Conservation (phyloP, 2,888 invertebrate genomes). For the Drosophila multiciliata region DNA sequence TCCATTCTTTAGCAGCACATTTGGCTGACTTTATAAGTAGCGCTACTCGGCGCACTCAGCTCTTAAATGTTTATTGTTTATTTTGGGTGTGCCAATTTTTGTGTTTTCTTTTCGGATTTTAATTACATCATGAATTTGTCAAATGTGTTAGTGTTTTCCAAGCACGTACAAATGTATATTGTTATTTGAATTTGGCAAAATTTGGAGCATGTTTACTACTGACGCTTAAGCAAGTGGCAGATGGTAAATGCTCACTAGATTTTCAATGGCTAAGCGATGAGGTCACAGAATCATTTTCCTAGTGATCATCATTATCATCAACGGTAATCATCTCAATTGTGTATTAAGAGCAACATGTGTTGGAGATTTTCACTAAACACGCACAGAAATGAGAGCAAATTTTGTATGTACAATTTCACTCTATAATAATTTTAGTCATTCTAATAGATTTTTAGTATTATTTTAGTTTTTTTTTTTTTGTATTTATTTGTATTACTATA, state of each 20-base stretch:
- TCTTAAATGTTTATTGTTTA: slow-evolving; percentile 71
- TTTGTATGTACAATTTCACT: not conserved
- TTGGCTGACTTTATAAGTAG: slow-evolving; percentile 40
- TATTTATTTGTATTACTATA: not conserved
- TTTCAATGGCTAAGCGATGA: slow-evolving; percentile 55
- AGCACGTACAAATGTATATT: slow-evolving; percentile 8
- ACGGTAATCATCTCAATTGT: slow-evolving; percentile 34
- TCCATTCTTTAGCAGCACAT: slow-evolving; percentile 4
- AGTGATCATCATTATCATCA: slow-evolving; percentile 47
- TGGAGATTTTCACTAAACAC: slow-evolving; percentile 8
- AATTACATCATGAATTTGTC: slow-evolving; percentile 78
- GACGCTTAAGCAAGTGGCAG: slow-evolving; percentile 44
- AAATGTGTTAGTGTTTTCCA: slow-evolving; percentile 45
- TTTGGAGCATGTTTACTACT: slow-evolving; percentile 35
- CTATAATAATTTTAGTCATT: not conserved
- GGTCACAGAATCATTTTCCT: slow-evolving; percentile 62
- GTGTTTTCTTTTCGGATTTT: slow-evolving; percentile 57
- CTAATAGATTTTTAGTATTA: not conserved
- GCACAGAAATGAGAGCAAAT: slow-evolving; percentile 1
- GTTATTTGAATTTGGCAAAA: slow-evolving; percentile 30
- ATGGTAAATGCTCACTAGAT: slow-evolving; percentile 48
- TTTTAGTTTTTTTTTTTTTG: not conserved
- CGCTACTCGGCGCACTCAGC: slow-evolving; percentile 32
- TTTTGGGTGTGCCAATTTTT: slow-evolving; percentile 74
- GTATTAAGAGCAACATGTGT: slow-evolving; percentile 22